Evolutionary conservation across 1,140 invertebrate species (phyloP).

Genomic region (Augochlora pura): DNA sequence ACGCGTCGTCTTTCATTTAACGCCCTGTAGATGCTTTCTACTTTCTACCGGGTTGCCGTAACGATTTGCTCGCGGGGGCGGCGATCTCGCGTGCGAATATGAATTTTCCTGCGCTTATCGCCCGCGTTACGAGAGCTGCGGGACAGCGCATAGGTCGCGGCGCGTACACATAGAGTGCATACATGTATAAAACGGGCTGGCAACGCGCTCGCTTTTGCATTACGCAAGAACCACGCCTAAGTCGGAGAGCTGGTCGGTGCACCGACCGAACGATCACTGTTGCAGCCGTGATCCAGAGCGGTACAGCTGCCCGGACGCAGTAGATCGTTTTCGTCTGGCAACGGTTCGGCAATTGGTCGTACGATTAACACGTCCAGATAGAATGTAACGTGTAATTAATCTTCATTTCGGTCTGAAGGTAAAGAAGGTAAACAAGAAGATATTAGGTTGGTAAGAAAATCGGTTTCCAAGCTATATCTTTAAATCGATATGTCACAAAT

Average conservation of each 20-base stretch:
- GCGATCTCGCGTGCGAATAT: conserved; percentile 55
- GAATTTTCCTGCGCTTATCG: conserved; percentile 46
- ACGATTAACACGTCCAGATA: too few relatives aligned
- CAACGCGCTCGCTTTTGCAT: conserved; percentile 74
- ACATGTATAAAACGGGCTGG: conserved; percentile 61
- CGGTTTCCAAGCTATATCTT: too few relatives aligned
- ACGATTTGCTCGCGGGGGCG: conserved; percentile 22
- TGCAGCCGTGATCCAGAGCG: conserved; percentile 16
- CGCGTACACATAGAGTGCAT: conserved; percentile 42
- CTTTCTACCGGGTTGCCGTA: conserved; percentile 44
- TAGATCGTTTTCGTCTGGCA: neutral
- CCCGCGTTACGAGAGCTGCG: conserved; percentile 36
- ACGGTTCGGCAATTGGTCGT: neutral
- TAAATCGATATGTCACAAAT: too few relatives aligned
- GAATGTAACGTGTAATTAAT: too few relatives aligned
- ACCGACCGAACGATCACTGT: conserved; percentile 31
- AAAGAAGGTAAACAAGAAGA: too few relatives aligned
- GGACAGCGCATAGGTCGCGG: conserved; percentile 32
- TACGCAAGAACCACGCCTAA: conserved; percentile 80
- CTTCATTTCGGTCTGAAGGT: too few relatives aligned
- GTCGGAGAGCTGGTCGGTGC: conserved; percentile 64
- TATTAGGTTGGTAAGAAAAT: too few relatives aligned
- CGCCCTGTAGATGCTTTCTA: conserved; percentile 48
- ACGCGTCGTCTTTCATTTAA: neutral
- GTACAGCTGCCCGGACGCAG: neutral